These are phyloP conservation scores for Calephelis perditalis DNA, from an alignment of 2,888 invertebrate species.

Conservation along the genomic window DNA sequence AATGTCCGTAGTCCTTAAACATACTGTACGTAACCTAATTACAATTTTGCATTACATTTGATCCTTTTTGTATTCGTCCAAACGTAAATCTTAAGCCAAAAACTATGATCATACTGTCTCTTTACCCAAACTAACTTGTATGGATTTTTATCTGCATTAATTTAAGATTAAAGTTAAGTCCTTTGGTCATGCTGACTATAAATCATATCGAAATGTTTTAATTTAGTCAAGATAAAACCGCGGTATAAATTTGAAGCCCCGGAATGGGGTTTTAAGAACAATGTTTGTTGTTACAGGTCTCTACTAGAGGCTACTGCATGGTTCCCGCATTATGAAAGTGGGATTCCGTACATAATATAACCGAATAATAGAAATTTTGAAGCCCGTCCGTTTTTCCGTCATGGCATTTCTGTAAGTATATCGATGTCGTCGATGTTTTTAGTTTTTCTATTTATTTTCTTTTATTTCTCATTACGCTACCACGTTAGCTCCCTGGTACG, in stretches of 20 bases:
- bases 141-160: too few relatives aligned
- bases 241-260: constrained; percentile 32
- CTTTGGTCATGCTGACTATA: not conserved
- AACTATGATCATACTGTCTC: too few relatives aligned
- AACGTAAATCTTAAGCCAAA: too few relatives aligned
- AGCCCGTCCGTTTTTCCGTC: constrained; percentile 48
- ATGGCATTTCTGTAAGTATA: constrained; percentile 72
- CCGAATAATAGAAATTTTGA: constrained; percentile 51
- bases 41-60: too few relatives aligned
- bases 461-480: constrained; percentile 70
- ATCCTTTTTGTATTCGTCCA: too few relatives aligned
- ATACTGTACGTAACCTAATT: too few relatives aligned
- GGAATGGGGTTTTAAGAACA: constrained; percentile 40
- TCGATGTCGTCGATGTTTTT: constrained; percentile 66
- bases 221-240: not conserved
- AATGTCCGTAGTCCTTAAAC: too few relatives aligned
- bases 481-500: constrained; percentile 77
- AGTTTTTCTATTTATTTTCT: constrained; percentile 56
- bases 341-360: constrained; percentile 53
- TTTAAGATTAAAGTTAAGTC: too few relatives aligned
- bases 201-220: not conserved
- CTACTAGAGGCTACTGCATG: constrained; percentile 43
- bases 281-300: constrained; percentile 67
- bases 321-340: constrained; percentile 70
- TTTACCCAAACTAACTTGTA: too few relatives aligned